These are phyloP conservation scores for Osmerus eperlanus DNA, from an alignment of 2,113 vertebrate species.

Conservation along the genomic window DNA sequence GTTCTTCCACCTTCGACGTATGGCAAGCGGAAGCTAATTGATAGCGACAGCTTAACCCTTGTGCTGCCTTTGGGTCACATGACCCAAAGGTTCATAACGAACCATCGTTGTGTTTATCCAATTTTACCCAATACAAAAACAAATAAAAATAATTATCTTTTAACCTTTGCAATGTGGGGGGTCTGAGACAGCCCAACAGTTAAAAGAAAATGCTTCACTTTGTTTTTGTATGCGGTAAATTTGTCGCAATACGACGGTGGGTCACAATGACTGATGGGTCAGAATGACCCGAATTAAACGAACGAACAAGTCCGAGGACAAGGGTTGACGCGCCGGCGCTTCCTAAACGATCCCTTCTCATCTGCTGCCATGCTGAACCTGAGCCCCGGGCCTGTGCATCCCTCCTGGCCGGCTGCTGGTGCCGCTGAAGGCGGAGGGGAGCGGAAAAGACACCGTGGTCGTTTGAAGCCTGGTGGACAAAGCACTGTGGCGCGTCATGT, in stretches of 20 bases:
- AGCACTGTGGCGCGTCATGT: background rate
- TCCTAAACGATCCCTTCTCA: background rate
- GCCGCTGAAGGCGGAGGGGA: background rate
- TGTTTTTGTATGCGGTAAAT: too few relatives aligned
- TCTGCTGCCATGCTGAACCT: constrained; percentile 2
- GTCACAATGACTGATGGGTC: too few relatives aligned
- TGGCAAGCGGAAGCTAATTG: constrained; percentile 26
- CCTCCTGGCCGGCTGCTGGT: background rate
- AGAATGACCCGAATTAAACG: too few relatives aligned
- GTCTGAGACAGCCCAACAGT: too few relatives aligned
- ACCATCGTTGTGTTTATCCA: too few relatives aligned
- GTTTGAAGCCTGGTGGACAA: background rate
- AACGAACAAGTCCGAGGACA: constrained; percentile 29
- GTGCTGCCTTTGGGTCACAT: too few relatives aligned
- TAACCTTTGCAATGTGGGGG: too few relatives aligned
- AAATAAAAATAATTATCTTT: too few relatives aligned
- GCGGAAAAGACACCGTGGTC: constrained; percentile 18
- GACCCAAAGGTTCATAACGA: too few relatives aligned
- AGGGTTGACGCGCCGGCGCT: constrained; percentile 9
- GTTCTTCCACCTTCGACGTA: constrained; percentile 17
- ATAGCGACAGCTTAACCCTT: constrained; percentile 3
- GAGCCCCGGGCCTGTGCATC: constrained; percentile 8
- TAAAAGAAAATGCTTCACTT: too few relatives aligned
- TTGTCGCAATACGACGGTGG: too few relatives aligned
- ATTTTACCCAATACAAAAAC: too few relatives aligned